Evolutionary conservation across 2,797 vertebrate genomes (phyloP).

Genomic region (Thunnus albacares): DNA sequence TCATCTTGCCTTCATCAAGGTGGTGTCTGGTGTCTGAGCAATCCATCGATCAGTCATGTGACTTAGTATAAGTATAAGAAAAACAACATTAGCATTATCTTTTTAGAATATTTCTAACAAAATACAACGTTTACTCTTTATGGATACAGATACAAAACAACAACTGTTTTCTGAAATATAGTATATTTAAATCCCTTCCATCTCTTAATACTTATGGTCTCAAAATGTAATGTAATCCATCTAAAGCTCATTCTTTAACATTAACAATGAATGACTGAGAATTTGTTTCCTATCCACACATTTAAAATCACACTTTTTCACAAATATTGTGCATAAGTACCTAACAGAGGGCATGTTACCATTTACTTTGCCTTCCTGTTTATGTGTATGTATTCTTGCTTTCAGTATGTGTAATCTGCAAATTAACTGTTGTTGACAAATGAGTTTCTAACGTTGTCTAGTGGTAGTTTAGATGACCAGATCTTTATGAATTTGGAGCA

Average conservation of each 20-base stretch:
- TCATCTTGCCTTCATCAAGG: background rate
- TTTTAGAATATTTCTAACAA: no score
- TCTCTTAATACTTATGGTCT: background rate
- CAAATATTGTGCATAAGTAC: background rate
- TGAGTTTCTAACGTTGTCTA: slow-evolving; percentile 26
- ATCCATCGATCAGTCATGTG: background rate
- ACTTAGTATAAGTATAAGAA: background rate
- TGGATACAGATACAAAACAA: no score
- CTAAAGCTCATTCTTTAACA: background rate
- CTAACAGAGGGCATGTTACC: background rate
- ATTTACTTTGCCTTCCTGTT: slow-evolving; percentile 6
- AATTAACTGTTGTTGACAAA: background rate
- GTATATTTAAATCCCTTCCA: background rate
- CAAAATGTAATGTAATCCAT: no score
- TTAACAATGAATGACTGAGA: background rate
- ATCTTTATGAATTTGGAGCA: background rate
- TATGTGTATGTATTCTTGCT: background rate
- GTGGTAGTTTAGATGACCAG: slow-evolving; percentile 3
- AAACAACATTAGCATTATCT: background rate
- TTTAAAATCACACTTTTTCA: background rate
- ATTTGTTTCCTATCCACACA: background rate
- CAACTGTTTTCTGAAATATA: no score
- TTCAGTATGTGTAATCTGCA: background rate
- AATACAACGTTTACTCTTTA: no score
- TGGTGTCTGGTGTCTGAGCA: no score